Conservation (phyloP, 2,888 invertebrate genomes). For the Clitarchus hookeri region DNA sequence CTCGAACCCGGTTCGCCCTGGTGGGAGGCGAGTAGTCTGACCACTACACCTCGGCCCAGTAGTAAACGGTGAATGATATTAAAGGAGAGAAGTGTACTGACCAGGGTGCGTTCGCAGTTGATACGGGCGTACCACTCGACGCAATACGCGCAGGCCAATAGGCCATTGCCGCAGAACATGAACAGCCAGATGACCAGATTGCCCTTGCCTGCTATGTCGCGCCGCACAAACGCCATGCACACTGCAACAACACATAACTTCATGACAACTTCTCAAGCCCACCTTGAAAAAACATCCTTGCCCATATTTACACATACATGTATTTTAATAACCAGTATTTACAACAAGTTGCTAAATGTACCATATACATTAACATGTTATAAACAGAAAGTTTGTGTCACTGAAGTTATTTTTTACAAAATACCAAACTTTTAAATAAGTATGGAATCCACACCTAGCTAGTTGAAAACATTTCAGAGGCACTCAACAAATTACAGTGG, state of each 20-base stretch:
- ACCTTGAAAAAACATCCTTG: background rate
- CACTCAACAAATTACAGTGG: no score
- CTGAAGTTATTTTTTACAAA: no score
- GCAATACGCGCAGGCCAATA: slow-evolving; percentile 75
- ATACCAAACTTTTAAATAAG: no score
- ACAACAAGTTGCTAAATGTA: no score
- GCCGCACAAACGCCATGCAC: slow-evolving; percentile 56
- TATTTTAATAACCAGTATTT: background rate
- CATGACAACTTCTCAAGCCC: background rate
- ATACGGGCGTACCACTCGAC: slow-evolving; percentile 85
- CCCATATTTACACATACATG: background rate
- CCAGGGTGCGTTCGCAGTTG: slow-evolving; percentile 66
- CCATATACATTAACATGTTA: no score
- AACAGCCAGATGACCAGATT: slow-evolving; percentile 87
- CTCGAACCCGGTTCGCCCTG: no score
- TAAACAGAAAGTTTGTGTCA: no score
- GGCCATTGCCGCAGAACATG: slow-evolving; percentile 76
- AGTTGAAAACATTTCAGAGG: no score
- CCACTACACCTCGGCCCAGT: no score
- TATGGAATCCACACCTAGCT: no score
- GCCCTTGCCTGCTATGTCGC: slow-evolving; percentile 58
- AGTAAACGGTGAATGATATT: no score
- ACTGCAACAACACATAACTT: slow-evolving; percentile 37
- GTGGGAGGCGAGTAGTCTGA: no score
- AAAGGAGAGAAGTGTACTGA: slow-evolving; percentile 42